Base-by-base conservation (phyloP, 2,797 vertebrate genomes). In the Numenius phaeopus region DNA sequence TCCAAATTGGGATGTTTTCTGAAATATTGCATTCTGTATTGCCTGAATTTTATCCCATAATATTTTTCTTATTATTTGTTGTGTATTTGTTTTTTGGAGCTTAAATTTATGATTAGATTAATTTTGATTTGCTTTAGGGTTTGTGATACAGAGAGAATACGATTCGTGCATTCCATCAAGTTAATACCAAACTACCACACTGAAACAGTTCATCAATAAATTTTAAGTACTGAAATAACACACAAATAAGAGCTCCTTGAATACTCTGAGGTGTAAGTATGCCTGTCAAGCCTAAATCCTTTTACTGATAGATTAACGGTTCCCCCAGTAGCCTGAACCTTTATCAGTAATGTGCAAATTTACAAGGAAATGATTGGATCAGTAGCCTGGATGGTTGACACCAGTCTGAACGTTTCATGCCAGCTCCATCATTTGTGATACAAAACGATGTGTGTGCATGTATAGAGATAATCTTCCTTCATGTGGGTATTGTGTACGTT, bases 291-390 rank as follows among this genome's bases (percentile, higher is more conserved):
- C 8, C 91, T 92, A 95, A 96, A 94, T 94, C 92, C 89, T 94
- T 85, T 86, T 75, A 49, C 75, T 94, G 89, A 89, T 96, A 81
- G 82, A 95, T 95, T 80, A 96, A 86, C 49, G 1, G 78, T 77
- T 92, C 18, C 16, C 59, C 52, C 67, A 78, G 87, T 91, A 94
- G 89, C 79, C 91, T 57, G 82, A 78, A 69, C 55, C 71, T 95
- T 96, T 97, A 94, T 96, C 96, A 92, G 94, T 42, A 66, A 71
- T 39, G 83, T 89, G 92, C 78, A 94, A 96, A 94, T 96, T 89
- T 85, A 77, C 89, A 87, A 23, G 55, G 75, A 50, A 42, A 34
- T 71, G 71, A 91, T 81, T 83, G 96, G 92, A 94, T 89, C 95
- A 61, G 94, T 67, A 75, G 61, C 23, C 72, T 61, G 67, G 34